Evolutionary conservation across 2,797 vertebrate genomes (phyloP), one percentile per base, ranked within the genome.

Genomic region (Bucorvus abyssinicus): DNA sequence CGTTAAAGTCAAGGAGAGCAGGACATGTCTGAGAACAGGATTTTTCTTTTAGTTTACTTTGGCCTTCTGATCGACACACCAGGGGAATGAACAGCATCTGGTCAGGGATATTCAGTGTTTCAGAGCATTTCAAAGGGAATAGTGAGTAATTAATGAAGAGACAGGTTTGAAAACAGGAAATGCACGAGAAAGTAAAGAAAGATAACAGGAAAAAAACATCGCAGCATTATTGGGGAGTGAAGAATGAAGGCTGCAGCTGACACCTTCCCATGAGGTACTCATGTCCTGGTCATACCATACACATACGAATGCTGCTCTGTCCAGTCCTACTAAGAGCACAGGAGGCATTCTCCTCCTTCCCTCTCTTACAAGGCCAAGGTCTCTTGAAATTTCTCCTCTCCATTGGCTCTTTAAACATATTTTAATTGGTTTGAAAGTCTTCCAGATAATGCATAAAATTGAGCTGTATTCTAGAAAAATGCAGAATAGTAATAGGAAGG

Each of bases 111-210:
- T 57, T 44, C 64, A 30, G n/a, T 6, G 4, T 76, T 93, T 94
- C 81, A 77, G 73, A 79, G 47, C 2, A 18, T 84, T 86, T 93
- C 91, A 92, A 94, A 95, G 47, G 38, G 67, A 95, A 73, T 52
- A 78, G 55, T 65, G 61, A 93, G 82, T 82, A 90, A 75, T 40
- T 34, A 94, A 89, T 34, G 76, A 61, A 84, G 30, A 69, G 55
- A 69, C 19, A 23, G 50, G 34, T 13, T 4, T 87, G 24, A 73
- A 87, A 84, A 40, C 22, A 82, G 47, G 45, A 53, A 11, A 21
- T 26, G 22, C 0, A 7, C 84, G 34, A 78, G 49, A 75, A 89
- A 61, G 14, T 34, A 50, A 79, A 75, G 53, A 84, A 74, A 19
- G 20, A 38, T 11, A 90, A 47, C 21, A 64, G n/a, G 29, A 50